Percentiles rank a stretch among this genome's conserved stretches.
Conservation (phyloP, 2,797 vertebrate genomes). For the Molossus molossus region DNA sequence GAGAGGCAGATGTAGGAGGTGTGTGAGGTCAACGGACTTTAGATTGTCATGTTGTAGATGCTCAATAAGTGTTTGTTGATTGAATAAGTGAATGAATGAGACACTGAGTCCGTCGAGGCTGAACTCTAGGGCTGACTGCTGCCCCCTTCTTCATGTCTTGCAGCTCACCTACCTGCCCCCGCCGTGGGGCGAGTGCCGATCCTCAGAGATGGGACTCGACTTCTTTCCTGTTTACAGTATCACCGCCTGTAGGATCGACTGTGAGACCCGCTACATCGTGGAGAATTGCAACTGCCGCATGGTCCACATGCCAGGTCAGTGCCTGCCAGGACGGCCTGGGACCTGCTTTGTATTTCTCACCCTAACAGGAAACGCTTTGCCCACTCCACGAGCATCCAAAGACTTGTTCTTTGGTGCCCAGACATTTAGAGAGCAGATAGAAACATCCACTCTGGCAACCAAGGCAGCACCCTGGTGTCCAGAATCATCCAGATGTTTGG, state of each 20-base stretch:
- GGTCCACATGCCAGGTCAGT: conserved; percentile 98
- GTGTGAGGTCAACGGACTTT: neutral
- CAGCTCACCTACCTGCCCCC: conserved; percentile 98
- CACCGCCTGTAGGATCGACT: conserved; percentile 98
- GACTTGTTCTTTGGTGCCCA: neutral
- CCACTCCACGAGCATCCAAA: neutral
- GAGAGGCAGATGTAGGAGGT: neutral
- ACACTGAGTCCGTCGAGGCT: neutral
- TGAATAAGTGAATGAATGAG: neutral
- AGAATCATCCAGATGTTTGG: neutral
- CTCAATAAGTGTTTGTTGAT: neutral
- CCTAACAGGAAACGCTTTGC: neutral
- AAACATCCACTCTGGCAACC: neutral
- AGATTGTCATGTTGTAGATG: rapidly evolving
- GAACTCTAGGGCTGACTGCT: conserved; percentile 32
- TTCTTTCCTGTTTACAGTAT: conserved; percentile 98
- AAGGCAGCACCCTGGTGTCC: neutral
- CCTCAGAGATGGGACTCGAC: conserved; percentile 95
- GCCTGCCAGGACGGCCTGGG: rapidly evolving
- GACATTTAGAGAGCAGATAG: neutral
- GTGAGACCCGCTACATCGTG: conserved; percentile 98
- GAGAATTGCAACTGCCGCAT: conserved; percentile 99
- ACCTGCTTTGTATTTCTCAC: neutral
- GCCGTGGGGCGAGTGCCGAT: conserved; percentile 98
- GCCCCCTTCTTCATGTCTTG: conserved; percentile 80